These are phyloP conservation scores for Pararge aegeria DNA, from an alignment of 1,140 invertebrate species.

Conservation along the genomic window DNA sequence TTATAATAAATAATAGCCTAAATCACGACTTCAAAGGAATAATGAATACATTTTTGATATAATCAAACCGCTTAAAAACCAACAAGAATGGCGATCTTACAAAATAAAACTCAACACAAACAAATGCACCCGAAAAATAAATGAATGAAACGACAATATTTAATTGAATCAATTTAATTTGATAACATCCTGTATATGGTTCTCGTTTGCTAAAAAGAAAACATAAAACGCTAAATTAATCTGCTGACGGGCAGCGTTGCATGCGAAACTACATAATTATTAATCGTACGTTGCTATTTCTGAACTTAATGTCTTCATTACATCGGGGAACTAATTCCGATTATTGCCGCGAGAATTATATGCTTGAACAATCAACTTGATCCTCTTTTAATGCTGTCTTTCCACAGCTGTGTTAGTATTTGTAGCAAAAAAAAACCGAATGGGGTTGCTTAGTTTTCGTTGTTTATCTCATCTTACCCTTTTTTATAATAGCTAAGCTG, in stretches of 20 bases:
- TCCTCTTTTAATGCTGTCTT: neutral
- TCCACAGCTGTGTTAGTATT: no score
- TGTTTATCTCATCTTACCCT: no score
- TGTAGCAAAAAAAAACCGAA: no score
- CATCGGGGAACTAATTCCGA: constrained; percentile 1
- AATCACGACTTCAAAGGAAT: no score
- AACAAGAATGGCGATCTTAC: no score
- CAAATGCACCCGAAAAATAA: neutral
- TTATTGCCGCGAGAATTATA: constrained; percentile 6
- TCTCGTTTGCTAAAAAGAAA: neutral
- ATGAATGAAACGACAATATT: neutral
- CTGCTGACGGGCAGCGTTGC: constrained; percentile 1
- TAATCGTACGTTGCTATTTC: neutral
- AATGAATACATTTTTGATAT: no score
- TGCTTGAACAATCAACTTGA: neutral
- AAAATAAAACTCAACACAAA: neutral
- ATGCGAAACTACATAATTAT: constrained; percentile 10
- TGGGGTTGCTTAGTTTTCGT: no score
- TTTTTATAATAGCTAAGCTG: no score
- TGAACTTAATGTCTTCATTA: constrained; percentile 15
- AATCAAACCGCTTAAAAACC: no score
- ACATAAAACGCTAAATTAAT: constrained; percentile 9
- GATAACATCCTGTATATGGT: neutral
- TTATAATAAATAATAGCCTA: no score
- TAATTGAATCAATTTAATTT: neutral